Percentiles rank a stretch among this genome's conserved stretches.
Evolutionary conservation across 2,888 invertebrate genomes (phyloP).

Genomic region (Cryptocephalus moraei): DNA sequence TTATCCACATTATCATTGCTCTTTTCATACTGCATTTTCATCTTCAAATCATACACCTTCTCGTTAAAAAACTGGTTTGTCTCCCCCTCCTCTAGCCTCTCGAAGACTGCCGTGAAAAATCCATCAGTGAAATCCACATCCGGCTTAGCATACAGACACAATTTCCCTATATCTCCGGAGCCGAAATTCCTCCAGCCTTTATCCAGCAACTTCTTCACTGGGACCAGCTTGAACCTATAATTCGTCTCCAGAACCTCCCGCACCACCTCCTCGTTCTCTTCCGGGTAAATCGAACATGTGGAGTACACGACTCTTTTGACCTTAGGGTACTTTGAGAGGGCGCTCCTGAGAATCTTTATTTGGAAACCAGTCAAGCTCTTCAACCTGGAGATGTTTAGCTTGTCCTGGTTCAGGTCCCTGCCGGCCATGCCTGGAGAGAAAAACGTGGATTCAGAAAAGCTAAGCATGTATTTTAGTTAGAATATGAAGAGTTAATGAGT

Average conservation of each 20-base stretch:
- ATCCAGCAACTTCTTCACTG: slow-evolving; percentile 49
- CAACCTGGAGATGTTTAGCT: slow-evolving; percentile 41
- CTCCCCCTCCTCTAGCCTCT: slow-evolving; percentile 45
- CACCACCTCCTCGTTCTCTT: slow-evolving; percentile 91
- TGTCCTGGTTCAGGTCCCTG: slow-evolving; percentile 34
- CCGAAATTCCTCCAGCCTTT: slow-evolving; percentile 61
- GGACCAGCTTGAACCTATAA: slow-evolving; percentile 51
- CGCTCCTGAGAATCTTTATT: slow-evolving; percentile 74
- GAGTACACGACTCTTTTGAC: slow-evolving; percentile 87
- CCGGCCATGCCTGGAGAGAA: slow-evolving; percentile 47
- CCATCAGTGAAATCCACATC: slow-evolving; percentile 78
- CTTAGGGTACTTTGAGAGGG: slow-evolving; percentile 71
- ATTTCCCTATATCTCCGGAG: slow-evolving; percentile 53
- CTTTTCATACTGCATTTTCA: slow-evolving; percentile 15
- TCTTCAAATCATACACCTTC: slow-evolving; percentile 18
- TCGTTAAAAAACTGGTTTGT: slow-evolving; percentile 26
- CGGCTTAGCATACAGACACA: slow-evolving; percentile 70
- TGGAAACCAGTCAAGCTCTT: slow-evolving; percentile 67
- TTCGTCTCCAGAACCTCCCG: slow-evolving; percentile 54
- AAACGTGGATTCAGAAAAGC: background rate
- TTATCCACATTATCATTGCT: slow-evolving; percentile 8
- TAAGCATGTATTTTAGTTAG: background rate
- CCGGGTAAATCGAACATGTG: slow-evolving; percentile 82
- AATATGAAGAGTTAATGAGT: background rate
- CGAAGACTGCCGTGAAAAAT: slow-evolving; percentile 90